Conservation (phyloP, 2,888 invertebrate species). For the Siphlonurus alternatus region DNA sequence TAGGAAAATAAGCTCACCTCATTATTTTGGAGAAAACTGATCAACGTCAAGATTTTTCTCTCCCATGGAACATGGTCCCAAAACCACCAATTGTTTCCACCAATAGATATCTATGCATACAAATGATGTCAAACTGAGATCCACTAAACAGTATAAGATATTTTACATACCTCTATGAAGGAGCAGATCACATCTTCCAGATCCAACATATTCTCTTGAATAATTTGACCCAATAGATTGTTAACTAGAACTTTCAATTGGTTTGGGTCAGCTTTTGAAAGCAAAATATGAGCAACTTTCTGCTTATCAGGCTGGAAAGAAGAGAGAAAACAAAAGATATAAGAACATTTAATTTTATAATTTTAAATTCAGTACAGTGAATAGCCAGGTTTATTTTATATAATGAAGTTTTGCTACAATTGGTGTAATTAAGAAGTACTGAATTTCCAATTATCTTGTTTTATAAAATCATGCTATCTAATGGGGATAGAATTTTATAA, state of each 20-base stretch:
- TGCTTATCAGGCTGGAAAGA: conserved; percentile 14
- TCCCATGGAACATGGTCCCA: conserved; percentile 26
- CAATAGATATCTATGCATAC: background rate
- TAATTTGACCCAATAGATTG: background rate
- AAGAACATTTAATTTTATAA: too few species aligned
- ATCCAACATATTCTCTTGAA: conserved; percentile 13
- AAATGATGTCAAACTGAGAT: background rate
- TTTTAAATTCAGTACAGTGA: too few species aligned
- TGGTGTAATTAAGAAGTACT: too few species aligned
- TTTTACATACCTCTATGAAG: conserved; percentile 25
- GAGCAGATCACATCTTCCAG: conserved; percentile 26
- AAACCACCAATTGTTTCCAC: conserved; percentile 19
- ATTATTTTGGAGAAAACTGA: conserved; percentile 19
- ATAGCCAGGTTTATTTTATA: too few species aligned
- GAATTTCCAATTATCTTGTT: too few species aligned
- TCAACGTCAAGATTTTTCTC: conserved; percentile 19
- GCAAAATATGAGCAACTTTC: conserved; percentile 15
- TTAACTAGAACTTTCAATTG: background rate
- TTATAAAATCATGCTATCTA: too few species aligned
- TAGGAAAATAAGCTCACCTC: conserved; percentile 11
- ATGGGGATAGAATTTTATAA: too few species aligned
- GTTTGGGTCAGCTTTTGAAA: background rate
- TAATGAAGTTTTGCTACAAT: too few species aligned
- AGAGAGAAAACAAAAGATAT: background rate
- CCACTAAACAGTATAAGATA: conserved; percentile 1